Conservation (phyloP, 2,113 vertebrate genomes). For the Pungitius pungitius region DNA sequence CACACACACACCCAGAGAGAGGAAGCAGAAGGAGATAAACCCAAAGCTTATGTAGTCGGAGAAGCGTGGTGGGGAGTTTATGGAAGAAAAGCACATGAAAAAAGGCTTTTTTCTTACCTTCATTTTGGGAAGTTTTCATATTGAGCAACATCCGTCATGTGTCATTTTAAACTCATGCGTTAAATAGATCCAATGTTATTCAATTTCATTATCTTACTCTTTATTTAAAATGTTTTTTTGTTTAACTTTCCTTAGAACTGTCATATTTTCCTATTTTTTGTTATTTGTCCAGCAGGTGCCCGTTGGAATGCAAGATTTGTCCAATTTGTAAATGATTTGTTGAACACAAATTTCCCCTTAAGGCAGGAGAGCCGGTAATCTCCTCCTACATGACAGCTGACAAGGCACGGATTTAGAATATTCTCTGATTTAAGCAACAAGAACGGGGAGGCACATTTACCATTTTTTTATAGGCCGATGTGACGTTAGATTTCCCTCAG, state of each 20-base stretch:
- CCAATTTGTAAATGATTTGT: constrained; percentile 17
- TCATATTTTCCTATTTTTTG: not conserved
- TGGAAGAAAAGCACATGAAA: not conserved
- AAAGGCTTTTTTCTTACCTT: constrained; percentile 4
- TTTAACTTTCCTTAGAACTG: not conserved
- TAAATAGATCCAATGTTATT: not conserved
- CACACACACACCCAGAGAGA: constrained; percentile 26
- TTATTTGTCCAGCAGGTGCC: not conserved
- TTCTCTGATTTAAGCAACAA: not conserved
- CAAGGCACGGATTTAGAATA: not conserved
- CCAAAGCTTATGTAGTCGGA: not conserved
- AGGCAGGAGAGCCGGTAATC: constrained; percentile 20
- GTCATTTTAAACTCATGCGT: not conserved
- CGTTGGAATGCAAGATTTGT: not conserved
- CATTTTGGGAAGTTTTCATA: not conserved
- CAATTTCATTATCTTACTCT: not conserved
- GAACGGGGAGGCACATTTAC: not conserved
- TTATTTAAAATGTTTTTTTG: not conserved
- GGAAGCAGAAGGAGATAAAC: constrained; percentile 31
- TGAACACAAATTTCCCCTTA: not conserved
- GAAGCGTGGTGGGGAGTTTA: constrained; percentile 6
- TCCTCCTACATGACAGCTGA: not conserved
- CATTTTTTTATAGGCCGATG: constrained; percentile 12
- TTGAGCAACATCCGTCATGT: not conserved
- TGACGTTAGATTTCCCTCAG: constrained; percentile 27